Base-by-base conservation (phyloP, 2,113 vertebrate species). In the Gopherus flavomarginatus region DNA sequence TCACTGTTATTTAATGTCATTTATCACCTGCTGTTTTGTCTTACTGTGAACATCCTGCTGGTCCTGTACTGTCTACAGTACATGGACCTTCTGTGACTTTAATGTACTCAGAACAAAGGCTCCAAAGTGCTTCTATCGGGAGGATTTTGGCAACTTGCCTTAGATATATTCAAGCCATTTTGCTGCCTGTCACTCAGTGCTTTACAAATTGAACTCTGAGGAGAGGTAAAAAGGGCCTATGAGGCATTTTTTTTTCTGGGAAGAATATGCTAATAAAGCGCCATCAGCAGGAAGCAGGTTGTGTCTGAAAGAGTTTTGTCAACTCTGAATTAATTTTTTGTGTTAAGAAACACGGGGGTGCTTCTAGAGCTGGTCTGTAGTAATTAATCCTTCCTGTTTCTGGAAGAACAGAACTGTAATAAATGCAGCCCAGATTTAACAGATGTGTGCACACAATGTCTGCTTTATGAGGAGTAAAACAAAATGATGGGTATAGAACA, bases 301-400 rank as follows among this genome's bases (percentile, higher is more conserved):
- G 98, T 98, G 98, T 98, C 98, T 99, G 98, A 98, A 98, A 98
- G 98, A 99, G 98, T 98, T 98, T 99, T 98, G 98, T 99, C 98
- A 99, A 99, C 98, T 99, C 98, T 98, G 98, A 99, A 99, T 99
- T 99, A 98, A 99, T 99, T 99, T 99, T 98, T 98, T 98, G 98
- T 98, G 98, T 98, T 98, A 98, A 98, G 98, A 98, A 98, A 97
- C 98, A 98, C 83, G 90, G 98, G 98, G 98, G 98, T 98, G 97
- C 98, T 97, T 98, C 98, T 98, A 97, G 97, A 98, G 96, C 97
- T 4, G 35, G 97, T 96, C 97, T 97, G 96, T 98, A 97, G 98
- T 98, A 98, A 99, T 99, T 98, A 99, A 99, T 98, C 98, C 98
- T 98, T 98, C 98, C 98, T 98, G 98, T 98, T 98, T 98, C 98